Base-by-base conservation (phyloP, 2,888 invertebrate species). In the Limnephilus lunatus region DNA sequence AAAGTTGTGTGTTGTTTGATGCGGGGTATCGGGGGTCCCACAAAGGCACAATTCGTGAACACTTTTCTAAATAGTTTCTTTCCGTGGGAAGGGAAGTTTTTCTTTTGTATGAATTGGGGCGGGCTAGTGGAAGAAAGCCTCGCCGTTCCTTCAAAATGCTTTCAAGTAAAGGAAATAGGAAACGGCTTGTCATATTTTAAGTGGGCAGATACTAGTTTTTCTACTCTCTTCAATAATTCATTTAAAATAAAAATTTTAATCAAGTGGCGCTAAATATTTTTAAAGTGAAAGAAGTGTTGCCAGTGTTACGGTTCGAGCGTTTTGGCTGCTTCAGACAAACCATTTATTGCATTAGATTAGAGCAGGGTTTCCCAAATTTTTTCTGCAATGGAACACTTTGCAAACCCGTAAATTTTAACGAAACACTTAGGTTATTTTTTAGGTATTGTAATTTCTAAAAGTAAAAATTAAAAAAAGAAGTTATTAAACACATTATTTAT, bases 21-120 rank as follows among this genome's bases (percentile, higher is more conserved):
- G 25, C 80, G 35, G 80, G 35, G 44, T 89, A 89, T 81, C 39
- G 88, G 32, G 88, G 88, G 88, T 89, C 32, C 39, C 88, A 81
- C 81, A 89, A 89, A 89, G 80, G 80, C 25, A 80, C 88, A 86
- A 86, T 53, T 86, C 86, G 3, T 48, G 86, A 86, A 53, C 53
- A 86, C 86, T 86, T 86, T 44, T 35, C 88, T 89, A 89, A 89
- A 89, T 80, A 39, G 39, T 80, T 89, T 88, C 81, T 80, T 89
- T 89, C 7, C 35, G 68, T 89, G 81, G 4, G 12, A 80, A 14
- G 88, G 80, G 80, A 80, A 80, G 35, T 35, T 68, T 88, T 87
- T 48, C 89, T 91, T 91, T 89, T 89, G 83, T 89, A 53, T 80
- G 68, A 90, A 92, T 92, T 90, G 81, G 80, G 39, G 85, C n/a